Conservation (phyloP, 2,113 vertebrate genomes). For the Rhinopithecus roxellana region DNA sequence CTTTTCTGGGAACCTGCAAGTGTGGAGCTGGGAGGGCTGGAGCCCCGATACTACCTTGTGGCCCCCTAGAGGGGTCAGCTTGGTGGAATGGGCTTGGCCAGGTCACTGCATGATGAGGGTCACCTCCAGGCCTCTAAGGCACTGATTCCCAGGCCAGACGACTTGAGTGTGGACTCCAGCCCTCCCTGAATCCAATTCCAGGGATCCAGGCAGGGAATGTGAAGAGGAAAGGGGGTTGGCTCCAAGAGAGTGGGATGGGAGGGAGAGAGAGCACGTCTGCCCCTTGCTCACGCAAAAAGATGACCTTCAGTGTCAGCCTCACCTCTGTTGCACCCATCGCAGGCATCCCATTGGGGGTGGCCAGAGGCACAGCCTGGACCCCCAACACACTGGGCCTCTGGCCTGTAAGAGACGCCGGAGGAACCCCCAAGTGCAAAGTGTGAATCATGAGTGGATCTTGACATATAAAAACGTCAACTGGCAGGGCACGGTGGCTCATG, state of each 20-base stretch:
- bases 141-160: neutral
- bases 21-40: neutral
- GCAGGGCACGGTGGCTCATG: too few relatives aligned
- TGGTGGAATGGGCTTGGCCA: neutral
- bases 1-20: neutral
- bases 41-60: rapidly evolving
- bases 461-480: neutral
- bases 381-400: neutral
- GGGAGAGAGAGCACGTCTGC: rapidly evolving
- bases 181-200: neutral
- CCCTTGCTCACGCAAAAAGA: rapidly evolving
- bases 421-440: too few relatives aligned
- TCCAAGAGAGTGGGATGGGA: too few relatives aligned
- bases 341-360: neutral
- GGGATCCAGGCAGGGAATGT: too few relatives aligned
- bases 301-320: neutral
- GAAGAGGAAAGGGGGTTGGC: too few relatives aligned
- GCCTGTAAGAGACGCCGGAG: too few relatives aligned
- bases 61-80: neutral
- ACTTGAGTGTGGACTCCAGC: rapidly evolving
- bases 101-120: neutral
- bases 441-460: neutral
- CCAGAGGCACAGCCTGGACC: neutral
- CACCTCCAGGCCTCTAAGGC: rapidly evolving
- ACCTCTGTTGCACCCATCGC: rapidly evolving